Conservation (phyloP, 2,113 vertebrate genomes). For the Lethenteron camtschaticum region DNA sequence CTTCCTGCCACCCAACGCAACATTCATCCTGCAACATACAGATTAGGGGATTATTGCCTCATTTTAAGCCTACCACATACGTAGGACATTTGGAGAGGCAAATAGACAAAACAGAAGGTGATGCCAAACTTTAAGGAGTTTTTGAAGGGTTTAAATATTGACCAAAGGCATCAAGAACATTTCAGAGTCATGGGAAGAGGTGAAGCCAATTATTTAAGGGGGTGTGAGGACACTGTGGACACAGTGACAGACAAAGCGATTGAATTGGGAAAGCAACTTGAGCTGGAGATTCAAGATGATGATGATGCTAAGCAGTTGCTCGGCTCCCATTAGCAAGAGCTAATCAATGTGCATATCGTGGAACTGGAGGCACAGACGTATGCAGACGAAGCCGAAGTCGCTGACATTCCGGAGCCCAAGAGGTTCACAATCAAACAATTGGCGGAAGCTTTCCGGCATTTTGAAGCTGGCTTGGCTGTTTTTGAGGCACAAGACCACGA, state of each 20-base stretch:
- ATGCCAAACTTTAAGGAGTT: conserved; percentile 1
- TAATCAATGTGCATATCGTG: conserved; percentile 8
- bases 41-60: conserved; percentile 8
- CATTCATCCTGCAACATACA: conserved; percentile 8
- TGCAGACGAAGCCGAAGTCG: conserved; percentile 3
- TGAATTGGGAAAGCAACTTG: neutral
- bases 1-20: conserved; percentile 2
- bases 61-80: conserved; percentile 12
- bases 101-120: conserved; percentile 4
- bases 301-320: conserved; percentile 6
- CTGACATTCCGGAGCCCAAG: conserved; percentile 1
- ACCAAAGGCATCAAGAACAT: conserved; percentile 8
- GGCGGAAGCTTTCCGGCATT: conserved; percentile 6
- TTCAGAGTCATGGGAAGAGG: conserved; percentile 1
- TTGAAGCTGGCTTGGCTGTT: conserved; percentile 6
- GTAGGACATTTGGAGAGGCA: conserved; percentile 8
- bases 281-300: conserved; percentile 6
- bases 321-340: conserved; percentile 1
- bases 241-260: neutral
- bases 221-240: conserved; percentile 7
- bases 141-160: conserved; percentile 8
- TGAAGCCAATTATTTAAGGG: conserved; percentile 4
- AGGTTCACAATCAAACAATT: conserved; percentile 7
- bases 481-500: conserved; percentile 8
- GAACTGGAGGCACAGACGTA: conserved; percentile 4